A percentile compares a stretch with the other conserved stretches of the same genome.
Conservation (phyloP, 2,113 vertebrate species). For the Caloenas nicobarica region DNA sequence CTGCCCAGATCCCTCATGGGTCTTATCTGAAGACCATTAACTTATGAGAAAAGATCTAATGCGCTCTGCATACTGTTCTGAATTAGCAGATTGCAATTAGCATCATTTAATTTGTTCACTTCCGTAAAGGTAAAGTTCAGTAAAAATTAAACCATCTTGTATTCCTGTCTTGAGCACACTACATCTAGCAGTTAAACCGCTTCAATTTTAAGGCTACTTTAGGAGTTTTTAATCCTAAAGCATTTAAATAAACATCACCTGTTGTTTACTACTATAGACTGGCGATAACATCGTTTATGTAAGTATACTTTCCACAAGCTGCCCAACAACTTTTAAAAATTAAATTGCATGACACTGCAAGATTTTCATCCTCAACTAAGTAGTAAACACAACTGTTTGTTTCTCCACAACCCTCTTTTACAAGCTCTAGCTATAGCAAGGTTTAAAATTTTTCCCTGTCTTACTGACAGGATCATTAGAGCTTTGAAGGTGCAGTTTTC, state of each 20-base stretch:
- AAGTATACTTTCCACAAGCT: neutral
- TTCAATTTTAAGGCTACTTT: neutral
- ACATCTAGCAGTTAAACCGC: neutral
- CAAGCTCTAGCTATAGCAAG: neutral
- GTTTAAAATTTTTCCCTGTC: neutral
- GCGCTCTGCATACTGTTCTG: neutral
- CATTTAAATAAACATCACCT: neutral
- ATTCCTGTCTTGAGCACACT: neutral
- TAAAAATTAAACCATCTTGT: neutral
- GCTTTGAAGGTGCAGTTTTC: neutral
- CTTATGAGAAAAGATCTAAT: neutral
- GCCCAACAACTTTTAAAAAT: neutral
- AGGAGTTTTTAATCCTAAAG: neutral
- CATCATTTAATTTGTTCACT: neutral
- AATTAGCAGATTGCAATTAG: neutral
- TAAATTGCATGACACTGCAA: neutral
- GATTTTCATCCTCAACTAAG: neutral
- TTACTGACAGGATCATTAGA: neutral
- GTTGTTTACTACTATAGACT: neutral
- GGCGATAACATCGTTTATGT: neutral
- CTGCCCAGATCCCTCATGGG: rapidly evolving
- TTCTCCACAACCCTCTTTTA: neutral
- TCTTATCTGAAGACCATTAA: neutral
- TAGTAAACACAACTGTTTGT: neutral
- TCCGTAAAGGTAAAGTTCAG: neutral